Base-by-base conservation (phyloP, 2,113 vertebrate species). In the Gallinago media region DNA sequence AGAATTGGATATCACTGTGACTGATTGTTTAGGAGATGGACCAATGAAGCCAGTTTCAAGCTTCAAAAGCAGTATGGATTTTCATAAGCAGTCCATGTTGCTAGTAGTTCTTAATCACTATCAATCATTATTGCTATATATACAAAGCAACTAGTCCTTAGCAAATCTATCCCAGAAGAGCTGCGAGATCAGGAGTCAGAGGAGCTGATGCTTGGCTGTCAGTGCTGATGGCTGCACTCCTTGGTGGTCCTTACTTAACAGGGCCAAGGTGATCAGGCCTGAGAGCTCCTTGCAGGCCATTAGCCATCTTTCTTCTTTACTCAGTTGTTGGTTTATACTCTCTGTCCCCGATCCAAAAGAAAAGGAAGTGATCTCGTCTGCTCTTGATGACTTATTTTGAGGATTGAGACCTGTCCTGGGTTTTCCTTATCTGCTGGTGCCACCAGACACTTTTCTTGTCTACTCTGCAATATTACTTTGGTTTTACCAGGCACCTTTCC, bases 141-240 rank as follows among this genome's bases (percentile, higher is more conserved):
- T 4, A 26, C 16, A 44, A 75, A 90, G 27, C 34, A 66, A 34
- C 15, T 38, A 59, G 8, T 34, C 17, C 17, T 67, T 67, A 59
- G 50, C 11, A 71, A 50, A 68, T 6, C 23, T 32, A 38, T 7
- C n/a, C 17, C 13, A 85, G 29, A 25, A 13, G 26, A 79, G 21
- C 26, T 46, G 32, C 0, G 6, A 47, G 44, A 38, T 38, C 12
- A 44, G 11, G 44, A n/a, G 6, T 8, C 5, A 42, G 18, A 0
- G 12, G 25, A 59, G 13, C 3, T 36, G 47, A 50, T 15, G 19
- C 7, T 15, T 11, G 0, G 1, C 10, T 34, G 15, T 13, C 6
- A 11, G 34, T 8, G n/a, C 27, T 15, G 17, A 42, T 8, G 21
- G 32, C 38, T 59, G 12, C 1, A 2, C 7, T 32, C 8, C 8